These are phyloP conservation scores for Holcopasites calliopsidis DNA, from an alignment of 1,140 invertebrate genomes.

Conservation along the genomic window DNA sequence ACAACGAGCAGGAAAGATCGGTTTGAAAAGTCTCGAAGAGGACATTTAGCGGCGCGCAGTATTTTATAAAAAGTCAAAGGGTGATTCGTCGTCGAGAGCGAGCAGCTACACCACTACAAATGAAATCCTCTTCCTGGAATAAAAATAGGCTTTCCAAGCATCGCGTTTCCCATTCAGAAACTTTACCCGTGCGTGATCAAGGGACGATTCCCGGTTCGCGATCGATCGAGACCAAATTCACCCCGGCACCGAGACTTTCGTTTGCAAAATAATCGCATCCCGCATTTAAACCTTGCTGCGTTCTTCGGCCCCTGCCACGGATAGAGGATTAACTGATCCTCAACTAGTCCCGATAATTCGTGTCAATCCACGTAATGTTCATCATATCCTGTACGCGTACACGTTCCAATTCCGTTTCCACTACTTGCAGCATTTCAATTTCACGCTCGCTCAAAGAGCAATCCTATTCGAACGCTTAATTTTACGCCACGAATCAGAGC, in stretches of 20 bases:
- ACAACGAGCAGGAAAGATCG: not conserved
- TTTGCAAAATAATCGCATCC: not conserved
- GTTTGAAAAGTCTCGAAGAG: conserved; percentile 12
- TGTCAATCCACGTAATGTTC: conserved; percentile 34
- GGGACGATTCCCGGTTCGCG: not conserved
- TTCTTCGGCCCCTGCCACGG: not conserved
- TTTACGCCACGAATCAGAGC: no score
- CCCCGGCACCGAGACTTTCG: no score
- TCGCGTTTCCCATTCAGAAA: not conserved
- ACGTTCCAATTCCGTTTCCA: not conserved
- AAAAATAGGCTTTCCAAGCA: not conserved
- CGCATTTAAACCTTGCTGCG: not conserved
- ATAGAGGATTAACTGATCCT: conserved; percentile 23
- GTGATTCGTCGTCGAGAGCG: not conserved
- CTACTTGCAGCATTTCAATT: not conserved
- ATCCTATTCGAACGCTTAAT: not conserved
- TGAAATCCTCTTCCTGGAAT: not conserved
- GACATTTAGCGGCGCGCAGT: not conserved
- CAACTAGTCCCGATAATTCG: conserved; percentile 14
- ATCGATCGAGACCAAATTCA: no score
- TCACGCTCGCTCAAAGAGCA: not conserved
- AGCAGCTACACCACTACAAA: conserved; percentile 5
- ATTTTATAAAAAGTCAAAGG: conserved; percentile 19
- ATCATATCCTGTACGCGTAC: conserved; percentile 14
- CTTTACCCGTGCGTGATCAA: not conserved